Percentiles rank a stretch among this genome's conserved stretches.
These are phyloP conservation scores for Semibalanus balanoides DNA, from an alignment of 1,140 invertebrate species.

Conservation along the genomic window DNA sequence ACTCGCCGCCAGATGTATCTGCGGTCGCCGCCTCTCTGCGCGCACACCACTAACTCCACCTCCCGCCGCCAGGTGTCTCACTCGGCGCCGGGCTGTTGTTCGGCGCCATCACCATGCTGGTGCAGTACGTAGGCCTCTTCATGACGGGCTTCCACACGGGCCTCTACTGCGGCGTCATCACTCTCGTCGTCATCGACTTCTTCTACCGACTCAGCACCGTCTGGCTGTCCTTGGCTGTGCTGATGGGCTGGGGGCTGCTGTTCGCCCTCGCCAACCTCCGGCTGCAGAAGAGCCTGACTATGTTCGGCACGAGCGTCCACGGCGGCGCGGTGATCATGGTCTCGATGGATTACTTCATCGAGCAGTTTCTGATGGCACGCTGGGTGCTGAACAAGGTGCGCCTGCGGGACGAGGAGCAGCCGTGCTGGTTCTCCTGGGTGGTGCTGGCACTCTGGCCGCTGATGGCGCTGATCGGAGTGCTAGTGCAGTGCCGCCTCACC, in stretches of 20 bases:
- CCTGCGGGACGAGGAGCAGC: constrained; percentile 30
- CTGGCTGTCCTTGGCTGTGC: constrained; percentile 51
- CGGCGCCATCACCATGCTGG: constrained; percentile 62
- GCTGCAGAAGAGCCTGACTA: constrained; percentile 51
- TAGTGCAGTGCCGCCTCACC: constrained; percentile 52
- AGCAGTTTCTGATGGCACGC: constrained; percentile 37
- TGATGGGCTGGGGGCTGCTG: constrained; percentile 48
- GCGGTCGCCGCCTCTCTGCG: constrained; percentile 17
- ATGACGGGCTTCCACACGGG: constrained; percentile 68
- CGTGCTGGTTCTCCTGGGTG: constrained; percentile 62
- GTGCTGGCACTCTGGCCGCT: constrained; percentile 56
- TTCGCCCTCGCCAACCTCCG: constrained; percentile 55
- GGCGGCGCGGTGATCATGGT: constrained; percentile 55
- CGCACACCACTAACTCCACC: constrained; percentile 6
- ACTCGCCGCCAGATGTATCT: constrained; percentile 8
- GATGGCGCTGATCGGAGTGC: constrained; percentile 46
- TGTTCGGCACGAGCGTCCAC: constrained; percentile 57
- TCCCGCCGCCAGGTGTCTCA: constrained; percentile 39
- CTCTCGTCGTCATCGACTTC: constrained; percentile 40
- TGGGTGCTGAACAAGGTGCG: constrained; percentile 47
- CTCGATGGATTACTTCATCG: constrained; percentile 60
- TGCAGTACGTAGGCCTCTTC: constrained; percentile 68
- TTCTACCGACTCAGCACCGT: constrained; percentile 36
- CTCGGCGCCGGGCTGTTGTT: constrained; percentile 57
- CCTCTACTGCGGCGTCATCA: constrained; percentile 44